Evolutionary conservation across 2,113 vertebrate genomes (phyloP).

Genomic region (Nibea albiflora): DNA sequence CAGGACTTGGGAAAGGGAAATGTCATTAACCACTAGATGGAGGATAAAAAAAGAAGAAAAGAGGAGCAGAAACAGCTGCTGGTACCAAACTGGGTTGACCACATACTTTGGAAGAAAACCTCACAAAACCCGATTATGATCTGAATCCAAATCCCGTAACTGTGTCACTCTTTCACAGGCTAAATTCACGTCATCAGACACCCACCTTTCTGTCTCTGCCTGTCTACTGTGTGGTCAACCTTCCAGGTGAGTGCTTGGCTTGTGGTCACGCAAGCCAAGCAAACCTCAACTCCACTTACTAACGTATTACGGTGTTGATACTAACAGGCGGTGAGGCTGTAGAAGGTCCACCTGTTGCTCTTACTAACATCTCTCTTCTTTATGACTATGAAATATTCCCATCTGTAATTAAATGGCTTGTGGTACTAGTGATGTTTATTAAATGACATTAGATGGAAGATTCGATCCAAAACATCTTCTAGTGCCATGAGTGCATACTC

Average conservation of each 20-base stretch:
- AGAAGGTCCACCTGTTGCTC: constrained; percentile 37
- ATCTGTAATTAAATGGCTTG: constrained; percentile 25
- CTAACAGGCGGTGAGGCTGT: constrained; percentile 61
- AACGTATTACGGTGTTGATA: constrained; percentile 44
- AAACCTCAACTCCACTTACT: constrained; percentile 39
- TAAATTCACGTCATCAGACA: constrained; percentile 11
- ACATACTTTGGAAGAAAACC: constrained; percentile 35
- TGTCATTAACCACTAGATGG: constrained; percentile 33
- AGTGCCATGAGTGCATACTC: background rate
- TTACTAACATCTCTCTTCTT: constrained; percentile 59
- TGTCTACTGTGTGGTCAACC: constrained; percentile 67
- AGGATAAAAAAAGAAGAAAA: background rate
- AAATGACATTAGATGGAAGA: background rate
- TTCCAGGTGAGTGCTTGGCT: constrained; percentile 54
- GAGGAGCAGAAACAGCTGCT: constrained; percentile 38
- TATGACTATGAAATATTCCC: background rate
- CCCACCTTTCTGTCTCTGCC: constrained; percentile 4
- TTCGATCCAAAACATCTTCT: constrained; percentile 1
- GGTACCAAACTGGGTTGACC: constrained; percentile 61
- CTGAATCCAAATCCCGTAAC: background rate
- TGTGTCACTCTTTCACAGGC: background rate
- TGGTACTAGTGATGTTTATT: constrained; percentile 8
- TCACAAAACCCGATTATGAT: background rate
- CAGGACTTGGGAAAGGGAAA: constrained; percentile 52
- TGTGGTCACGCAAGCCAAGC: constrained; percentile 46